Conservation (phyloP, 92 coral and sea anemone genomes). For the Anthopleura xanthogrammica region DNA sequence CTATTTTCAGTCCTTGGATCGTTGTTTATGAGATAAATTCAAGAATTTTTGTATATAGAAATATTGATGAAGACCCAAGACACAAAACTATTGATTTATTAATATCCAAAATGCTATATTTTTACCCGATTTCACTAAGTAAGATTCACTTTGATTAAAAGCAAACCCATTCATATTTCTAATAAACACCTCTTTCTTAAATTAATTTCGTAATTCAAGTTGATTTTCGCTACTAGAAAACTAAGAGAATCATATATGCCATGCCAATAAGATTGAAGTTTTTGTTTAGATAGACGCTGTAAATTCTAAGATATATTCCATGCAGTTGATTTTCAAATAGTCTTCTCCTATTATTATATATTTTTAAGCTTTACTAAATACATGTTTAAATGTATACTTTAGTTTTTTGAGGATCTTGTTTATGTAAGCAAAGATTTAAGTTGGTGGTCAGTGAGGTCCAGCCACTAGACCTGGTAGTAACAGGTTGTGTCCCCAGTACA, state of each 20-base stretch:
- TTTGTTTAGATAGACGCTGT: not conserved
- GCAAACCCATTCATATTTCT: not conserved
- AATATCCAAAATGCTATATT: not conserved
- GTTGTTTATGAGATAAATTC: not conserved
- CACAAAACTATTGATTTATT: not conserved
- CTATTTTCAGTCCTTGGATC: not conserved
- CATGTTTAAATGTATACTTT: not conserved
- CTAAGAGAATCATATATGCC: not conserved
- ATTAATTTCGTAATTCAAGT: not conserved
- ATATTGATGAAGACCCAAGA: not conserved
- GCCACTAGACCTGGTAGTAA: conserved; percentile 1
- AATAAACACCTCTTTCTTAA: not conserved
- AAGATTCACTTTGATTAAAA: not conserved
- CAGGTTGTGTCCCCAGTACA: not conserved
- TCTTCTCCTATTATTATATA: not conserved
- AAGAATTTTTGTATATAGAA: not conserved
- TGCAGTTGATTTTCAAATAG: not conserved
- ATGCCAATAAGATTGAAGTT: not conserved
- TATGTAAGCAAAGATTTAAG: not conserved
- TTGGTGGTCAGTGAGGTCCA: not conserved
- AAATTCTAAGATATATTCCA: not conserved
- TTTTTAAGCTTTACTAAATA: not conserved
- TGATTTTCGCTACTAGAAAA: not conserved
- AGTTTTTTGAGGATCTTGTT: not conserved
- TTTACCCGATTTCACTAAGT: conserved; percentile 3